phyloP scores from a whole-genome alignment of 23 tunicate genomes.

The Pegea sp. region DNA sequence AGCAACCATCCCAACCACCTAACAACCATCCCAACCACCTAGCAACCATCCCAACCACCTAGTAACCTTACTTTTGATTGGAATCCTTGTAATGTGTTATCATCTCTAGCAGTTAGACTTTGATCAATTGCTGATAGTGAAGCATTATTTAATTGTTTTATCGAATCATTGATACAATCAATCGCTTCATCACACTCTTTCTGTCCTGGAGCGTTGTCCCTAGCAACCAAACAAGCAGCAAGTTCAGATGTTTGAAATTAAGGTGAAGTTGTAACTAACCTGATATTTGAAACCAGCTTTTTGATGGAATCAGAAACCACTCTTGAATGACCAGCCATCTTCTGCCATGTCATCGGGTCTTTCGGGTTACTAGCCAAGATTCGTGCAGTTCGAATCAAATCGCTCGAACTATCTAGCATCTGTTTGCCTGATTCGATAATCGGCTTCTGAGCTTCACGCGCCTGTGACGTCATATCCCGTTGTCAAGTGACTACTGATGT shows the following conservation, averaged over 20 bases:
- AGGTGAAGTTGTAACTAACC: slow-evolving; percentile 17
- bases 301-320: slow-evolving; percentile 94
- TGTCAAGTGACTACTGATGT: neutral
- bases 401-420: slow-evolving; percentile 89
- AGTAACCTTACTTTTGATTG: slow-evolving; percentile 93
- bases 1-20: too few species aligned
- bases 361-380: slow-evolving; percentile 71
- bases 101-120: slow-evolving; percentile 47
- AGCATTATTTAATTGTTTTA: slow-evolving; percentile 75
- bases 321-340: slow-evolving; percentile 80
- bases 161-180: slow-evolving; percentile 61
- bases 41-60: too few species aligned
- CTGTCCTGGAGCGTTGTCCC: slow-evolving; percentile 99
- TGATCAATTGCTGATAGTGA: slow-evolving; percentile 84
- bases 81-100: slow-evolving; percentile 67
- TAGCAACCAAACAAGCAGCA: neutral
- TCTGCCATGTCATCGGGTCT: slow-evolving; percentile 96
- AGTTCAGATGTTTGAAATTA: too few species aligned
- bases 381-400: slow-evolving; percentile 62
- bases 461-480: slow-evolving; percentile 4
- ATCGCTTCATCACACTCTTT: slow-evolving; percentile 97
- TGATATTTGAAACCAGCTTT: slow-evolving; percentile 73
- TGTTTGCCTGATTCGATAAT: slow-evolving; percentile 74
- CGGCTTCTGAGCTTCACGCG: slow-evolving; percentile 77
- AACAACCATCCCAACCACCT: too few species aligned